A percentile compares a stretch with the other conserved stretches of the same genome.
Evolutionary conservation across 2,113 vertebrate species (phyloP).

Genomic region (Nanorana parkeri): DNA sequence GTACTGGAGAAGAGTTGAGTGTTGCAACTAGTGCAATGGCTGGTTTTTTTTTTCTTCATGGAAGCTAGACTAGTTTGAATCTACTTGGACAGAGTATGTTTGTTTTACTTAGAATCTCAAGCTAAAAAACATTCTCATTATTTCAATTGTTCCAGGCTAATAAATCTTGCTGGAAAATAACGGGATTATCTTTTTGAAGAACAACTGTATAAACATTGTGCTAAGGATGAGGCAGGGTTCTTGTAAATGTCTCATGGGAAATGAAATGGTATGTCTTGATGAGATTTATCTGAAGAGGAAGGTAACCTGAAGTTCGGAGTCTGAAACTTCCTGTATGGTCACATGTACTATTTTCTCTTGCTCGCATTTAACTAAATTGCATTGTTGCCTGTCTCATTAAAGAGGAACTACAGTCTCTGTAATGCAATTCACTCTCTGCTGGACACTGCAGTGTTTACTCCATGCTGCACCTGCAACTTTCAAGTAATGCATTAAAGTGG

Average conservation of each 20-base stretch:
- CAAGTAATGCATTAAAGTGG: too few relatives aligned
- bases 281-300: not conserved
- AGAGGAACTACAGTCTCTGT: too few relatives aligned
- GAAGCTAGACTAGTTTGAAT: too few relatives aligned
- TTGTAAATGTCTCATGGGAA: not conserved
- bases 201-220: constrained; percentile 23
- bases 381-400: too few relatives aligned
- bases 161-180: not conserved
- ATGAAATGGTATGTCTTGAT: not conserved
- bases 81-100: not conserved
- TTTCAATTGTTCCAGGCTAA: not conserved
- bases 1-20: too few relatives aligned
- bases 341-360: constrained; percentile 1
- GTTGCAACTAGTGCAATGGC: too few relatives aligned
- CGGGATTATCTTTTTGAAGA: not conserved
- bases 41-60: too few relatives aligned
- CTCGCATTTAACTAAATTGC: too few relatives aligned
- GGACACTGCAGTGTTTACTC: too few relatives aligned
- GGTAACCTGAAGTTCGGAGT: not conserved
- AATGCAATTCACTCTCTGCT: too few relatives aligned
- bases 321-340: not conserved
- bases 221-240: constrained; percentile 2
- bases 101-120: not conserved
- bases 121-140: not conserved
- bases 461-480: too few relatives aligned